Conservation (phyloP, 2,888 invertebrate genomes). For the Latrodectus hesperus region DNA sequence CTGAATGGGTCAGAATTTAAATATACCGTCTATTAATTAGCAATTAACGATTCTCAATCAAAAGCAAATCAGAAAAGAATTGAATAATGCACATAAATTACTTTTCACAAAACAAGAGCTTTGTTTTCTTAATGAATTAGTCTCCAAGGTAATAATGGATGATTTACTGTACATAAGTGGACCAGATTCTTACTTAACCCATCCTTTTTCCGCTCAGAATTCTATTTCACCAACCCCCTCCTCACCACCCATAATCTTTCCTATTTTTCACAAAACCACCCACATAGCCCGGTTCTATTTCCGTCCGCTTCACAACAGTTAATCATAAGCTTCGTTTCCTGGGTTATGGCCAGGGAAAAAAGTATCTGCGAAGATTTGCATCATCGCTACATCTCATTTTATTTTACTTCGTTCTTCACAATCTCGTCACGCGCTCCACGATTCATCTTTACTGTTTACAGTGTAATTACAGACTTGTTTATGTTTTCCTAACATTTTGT, state of each 20-base stretch:
- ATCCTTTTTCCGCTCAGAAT: not conserved
- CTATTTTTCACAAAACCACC: conserved; percentile 11
- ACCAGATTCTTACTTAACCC: not conserved
- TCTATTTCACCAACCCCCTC: not conserved
- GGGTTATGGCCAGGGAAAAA: conserved; percentile 13
- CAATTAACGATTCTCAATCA: no score
- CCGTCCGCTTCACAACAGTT: not conserved
- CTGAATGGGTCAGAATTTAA: no score
- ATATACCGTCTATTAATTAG: no score
- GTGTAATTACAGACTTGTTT: no score
- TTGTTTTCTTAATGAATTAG: no score
- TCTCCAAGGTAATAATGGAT: not conserved
- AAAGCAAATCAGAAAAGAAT: no score
- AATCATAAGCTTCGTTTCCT: conserved; percentile 29
- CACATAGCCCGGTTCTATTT: conserved; percentile 16
- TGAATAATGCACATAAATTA: no score
- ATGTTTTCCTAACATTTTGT: no score
- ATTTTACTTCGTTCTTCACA: not conserved
- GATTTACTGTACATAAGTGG: not conserved
- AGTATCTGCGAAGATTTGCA: not conserved
- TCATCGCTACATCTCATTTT: not conserved
- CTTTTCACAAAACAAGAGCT: not conserved
- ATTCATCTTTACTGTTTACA: no score
- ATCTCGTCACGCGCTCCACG: no score
- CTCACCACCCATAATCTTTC: not conserved